Evolutionary conservation across 2,888 invertebrate species (phyloP).

Genomic region (Sphecodes monilicornis): DNA sequence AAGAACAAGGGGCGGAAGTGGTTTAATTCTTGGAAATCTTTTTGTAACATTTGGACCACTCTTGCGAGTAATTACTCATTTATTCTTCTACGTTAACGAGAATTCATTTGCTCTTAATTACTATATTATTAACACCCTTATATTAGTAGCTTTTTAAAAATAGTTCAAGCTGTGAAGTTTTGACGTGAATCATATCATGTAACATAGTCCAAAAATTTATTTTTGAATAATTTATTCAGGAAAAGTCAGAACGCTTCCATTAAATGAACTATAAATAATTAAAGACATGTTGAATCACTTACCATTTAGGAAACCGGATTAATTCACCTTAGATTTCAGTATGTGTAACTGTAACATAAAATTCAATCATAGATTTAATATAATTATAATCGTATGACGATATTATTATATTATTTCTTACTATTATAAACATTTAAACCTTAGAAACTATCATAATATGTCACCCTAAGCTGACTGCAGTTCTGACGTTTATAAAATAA

Average conservation of each 20-base stretch:
- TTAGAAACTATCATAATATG: no score
- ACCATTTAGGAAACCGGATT: not conserved
- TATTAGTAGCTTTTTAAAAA: not conserved
- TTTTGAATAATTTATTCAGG: not conserved
- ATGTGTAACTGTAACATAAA: slow-evolving; percentile 24
- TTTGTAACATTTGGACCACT: not conserved
- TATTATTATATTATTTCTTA: not conserved
- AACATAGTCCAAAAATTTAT: not conserved
- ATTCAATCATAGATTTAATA: not conserved
- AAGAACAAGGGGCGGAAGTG: not conserved
- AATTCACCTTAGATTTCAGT: no score
- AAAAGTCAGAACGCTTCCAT: no score
- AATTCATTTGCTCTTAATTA: not conserved
- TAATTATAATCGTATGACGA: not conserved
- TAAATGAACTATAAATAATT: not conserved
- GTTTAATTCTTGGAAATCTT: not conserved
- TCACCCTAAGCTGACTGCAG: no score
- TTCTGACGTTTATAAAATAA: not conserved
- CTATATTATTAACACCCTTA: not conserved
- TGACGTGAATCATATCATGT: not conserved
- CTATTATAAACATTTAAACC: not conserved
- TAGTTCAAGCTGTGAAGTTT: not conserved
- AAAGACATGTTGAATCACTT: slow-evolving; percentile 13
- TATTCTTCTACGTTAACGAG: not conserved
- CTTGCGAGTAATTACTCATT: not conserved